phyloP scores from a whole-genome alignment of 1,140 invertebrate genomes.

The Apocrypta bakeri region DNA sequence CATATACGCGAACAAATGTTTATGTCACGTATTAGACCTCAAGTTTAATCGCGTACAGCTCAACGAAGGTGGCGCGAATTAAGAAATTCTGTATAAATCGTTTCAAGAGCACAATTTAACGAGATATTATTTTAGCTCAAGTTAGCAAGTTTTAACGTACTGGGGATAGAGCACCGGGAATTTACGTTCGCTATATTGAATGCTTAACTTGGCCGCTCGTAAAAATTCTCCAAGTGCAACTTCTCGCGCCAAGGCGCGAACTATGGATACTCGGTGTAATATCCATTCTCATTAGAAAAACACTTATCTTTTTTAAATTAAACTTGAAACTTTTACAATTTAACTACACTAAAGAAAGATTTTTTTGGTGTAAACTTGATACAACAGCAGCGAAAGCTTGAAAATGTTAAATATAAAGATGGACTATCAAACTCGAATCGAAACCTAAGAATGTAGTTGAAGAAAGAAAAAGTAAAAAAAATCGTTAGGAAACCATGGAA shows the following conservation, averaged over 20 bases:
- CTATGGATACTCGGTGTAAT: not conserved
- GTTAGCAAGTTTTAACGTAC: not conserved
- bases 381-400: not conserved
- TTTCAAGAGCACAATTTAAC: not conserved
- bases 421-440: not conserved
- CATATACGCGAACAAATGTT: too few relatives aligned
- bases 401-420: not conserved
- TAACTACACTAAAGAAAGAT: slow-evolving; percentile 10
- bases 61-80: too few relatives aligned
- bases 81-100: not conserved
- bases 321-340: slow-evolving; percentile 10
- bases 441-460: not conserved
- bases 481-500: not conserved
- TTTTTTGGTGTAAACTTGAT: slow-evolving; percentile 15
- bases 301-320: slow-evolving; percentile 21
- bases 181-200: not conserved
- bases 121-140: not conserved
- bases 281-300: not conserved
- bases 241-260: not conserved
- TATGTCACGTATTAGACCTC: too few relatives aligned
- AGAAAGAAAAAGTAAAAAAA: not conserved
- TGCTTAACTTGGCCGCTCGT: not conserved
- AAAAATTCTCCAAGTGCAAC: not conserved
- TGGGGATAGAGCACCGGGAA: not conserved
- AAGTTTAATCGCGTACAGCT: too few relatives aligned